Evolutionary conservation across 1,140 invertebrate genomes (phyloP).

Genomic region (Formica exsecta): DNA sequence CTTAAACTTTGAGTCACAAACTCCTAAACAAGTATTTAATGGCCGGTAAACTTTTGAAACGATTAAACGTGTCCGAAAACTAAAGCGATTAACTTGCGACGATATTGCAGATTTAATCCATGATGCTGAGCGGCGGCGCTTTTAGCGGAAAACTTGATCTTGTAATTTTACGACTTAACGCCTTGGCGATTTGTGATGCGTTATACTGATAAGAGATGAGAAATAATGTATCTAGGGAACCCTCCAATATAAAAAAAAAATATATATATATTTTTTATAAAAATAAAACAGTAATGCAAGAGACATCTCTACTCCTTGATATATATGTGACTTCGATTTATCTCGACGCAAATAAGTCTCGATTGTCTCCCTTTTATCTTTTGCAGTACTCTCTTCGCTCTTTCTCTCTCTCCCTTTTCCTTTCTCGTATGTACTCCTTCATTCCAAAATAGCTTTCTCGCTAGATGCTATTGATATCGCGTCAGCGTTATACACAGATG

Average conservation of each 20-base stretch:
- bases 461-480: conserved; percentile 71
- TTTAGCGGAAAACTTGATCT: conserved; percentile 36
- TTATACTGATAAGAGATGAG: background rate
- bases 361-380: background rate
- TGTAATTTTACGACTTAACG: conserved; percentile 31
- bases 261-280: background rate
- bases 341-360: conserved; percentile 52
- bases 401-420: conserved; percentile 3
- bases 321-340: conserved; percentile 42
- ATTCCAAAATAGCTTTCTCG: conserved; percentile 71
- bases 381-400: conserved; percentile 14
- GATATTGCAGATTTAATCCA: conserved; percentile 46
- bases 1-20: conserved; percentile 44
- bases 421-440: conserved; percentile 3
- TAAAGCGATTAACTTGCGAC: conserved; percentile 44
- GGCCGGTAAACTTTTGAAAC: conserved; percentile 39
- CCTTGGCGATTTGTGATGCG: background rate
- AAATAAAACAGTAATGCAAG: background rate
- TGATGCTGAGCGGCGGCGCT: background rate
- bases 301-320: background rate
- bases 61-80: conserved; percentile 54
- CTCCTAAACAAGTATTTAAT: conserved; percentile 60
- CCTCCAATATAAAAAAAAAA: background rate
- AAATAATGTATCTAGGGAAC: background rate
- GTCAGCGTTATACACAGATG: conserved; percentile 59